Percentiles rank a stretch among this genome's conserved stretches.
Evolutionary conservation across 2,113 vertebrate genomes (phyloP).

Genomic region (Bujurquina vittata): DNA sequence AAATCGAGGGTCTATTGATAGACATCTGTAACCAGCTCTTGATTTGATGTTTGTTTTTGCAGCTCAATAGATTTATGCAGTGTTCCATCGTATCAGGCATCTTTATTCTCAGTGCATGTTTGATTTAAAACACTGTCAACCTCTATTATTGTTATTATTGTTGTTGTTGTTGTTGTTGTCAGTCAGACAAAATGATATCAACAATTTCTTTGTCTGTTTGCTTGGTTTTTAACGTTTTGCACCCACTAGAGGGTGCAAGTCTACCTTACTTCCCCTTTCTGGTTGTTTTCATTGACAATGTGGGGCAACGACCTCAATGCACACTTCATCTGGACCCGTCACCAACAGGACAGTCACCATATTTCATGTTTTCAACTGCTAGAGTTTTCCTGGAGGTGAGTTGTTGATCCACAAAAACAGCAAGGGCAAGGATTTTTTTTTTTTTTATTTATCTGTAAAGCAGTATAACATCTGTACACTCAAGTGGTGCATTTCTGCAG

Average conservation of each 20-base stretch:
- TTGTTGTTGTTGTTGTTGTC: not conserved
- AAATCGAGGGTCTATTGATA: no score
- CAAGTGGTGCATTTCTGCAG: not conserved
- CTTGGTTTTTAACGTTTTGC: no score
- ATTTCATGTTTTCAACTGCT: not conserved
- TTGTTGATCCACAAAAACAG: not conserved
- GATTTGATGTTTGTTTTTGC: no score
- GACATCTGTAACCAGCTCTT: no score
- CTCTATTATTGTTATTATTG: no score
- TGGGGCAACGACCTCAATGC: not conserved
- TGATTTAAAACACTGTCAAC: no score
- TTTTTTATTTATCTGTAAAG: not conserved
- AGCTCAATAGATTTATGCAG: no score
- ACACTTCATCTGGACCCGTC: no score
- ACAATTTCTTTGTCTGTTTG: not conserved
- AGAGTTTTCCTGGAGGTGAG: not conserved
- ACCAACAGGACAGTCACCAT: not conserved
- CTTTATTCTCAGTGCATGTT: no score
- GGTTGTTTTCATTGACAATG: no score
- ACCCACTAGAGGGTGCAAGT: conserved; percentile 11
- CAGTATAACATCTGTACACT: not conserved
- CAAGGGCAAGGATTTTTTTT: not conserved
- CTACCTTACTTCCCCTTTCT: not conserved
- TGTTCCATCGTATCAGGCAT: no score
- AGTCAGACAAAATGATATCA: not conserved